These are phyloP conservation scores for Diglossa brunneiventris DNA, from an alignment of 2,113 vertebrate genomes.

Conservation along the genomic window DNA sequence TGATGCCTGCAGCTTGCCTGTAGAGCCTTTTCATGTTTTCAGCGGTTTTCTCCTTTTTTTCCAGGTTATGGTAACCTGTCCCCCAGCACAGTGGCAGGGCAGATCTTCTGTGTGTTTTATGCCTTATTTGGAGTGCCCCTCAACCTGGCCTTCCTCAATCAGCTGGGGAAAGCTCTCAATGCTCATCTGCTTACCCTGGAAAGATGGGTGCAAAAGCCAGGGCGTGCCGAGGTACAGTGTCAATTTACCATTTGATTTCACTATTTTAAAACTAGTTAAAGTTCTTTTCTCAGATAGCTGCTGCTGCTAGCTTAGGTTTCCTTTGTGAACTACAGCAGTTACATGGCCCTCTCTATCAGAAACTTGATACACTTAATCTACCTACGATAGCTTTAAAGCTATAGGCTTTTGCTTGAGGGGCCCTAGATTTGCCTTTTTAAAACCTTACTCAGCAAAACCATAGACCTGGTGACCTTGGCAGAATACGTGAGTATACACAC, in stretches of 20 bases:
- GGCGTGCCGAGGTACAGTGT: conserved; percentile 77
- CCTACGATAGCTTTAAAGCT: not conserved
- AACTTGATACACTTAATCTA: not conserved
- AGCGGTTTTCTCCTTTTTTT: not conserved
- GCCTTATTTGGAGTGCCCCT: conserved; percentile 89
- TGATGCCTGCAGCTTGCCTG: not conserved
- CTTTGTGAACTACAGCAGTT: not conserved
- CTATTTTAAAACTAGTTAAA: not conserved
- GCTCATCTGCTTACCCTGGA: conserved; percentile 76
- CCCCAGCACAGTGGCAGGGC: conserved; percentile 86
- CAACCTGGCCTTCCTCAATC: conserved; percentile 89
- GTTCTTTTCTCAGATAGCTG: not conserved
- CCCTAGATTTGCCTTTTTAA: not conserved
- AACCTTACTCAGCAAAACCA: not conserved
- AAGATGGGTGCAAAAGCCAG: conserved; percentile 78
- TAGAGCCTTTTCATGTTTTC: not conserved
- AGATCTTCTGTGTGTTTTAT: conserved; percentile 91
- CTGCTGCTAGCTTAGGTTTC: not conserved
- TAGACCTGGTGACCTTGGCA: not conserved
- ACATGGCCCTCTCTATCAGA: not conserved
- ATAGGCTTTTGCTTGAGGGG: not conserved
- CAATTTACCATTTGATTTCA: not conserved
- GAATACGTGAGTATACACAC: not conserved
- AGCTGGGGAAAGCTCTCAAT: conserved; percentile 82
- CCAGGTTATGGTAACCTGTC: conserved; percentile 90